phyloP scores from a whole-genome alignment of 2,113 vertebrate genomes.

The Myocastor coypus region DNA sequence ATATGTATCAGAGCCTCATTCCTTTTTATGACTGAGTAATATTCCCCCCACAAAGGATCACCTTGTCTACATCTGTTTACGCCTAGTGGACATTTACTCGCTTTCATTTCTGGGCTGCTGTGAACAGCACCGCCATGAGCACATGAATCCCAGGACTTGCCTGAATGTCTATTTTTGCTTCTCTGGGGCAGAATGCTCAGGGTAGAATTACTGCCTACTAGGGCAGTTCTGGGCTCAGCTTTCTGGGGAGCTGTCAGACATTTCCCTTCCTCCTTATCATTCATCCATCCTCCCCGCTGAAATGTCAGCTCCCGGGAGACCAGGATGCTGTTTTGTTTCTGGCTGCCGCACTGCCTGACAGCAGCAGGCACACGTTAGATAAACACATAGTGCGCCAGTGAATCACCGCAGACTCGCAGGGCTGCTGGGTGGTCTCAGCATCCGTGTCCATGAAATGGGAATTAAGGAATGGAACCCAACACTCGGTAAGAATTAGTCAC shows the following conservation, averaged over 20 bases:
- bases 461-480: neutral
- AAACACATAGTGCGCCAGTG: neutral
- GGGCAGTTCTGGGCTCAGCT: neutral
- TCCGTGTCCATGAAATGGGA: neutral
- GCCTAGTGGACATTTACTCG: neutral
- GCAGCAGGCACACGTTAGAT: neutral
- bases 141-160: rapidly evolving
- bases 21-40: conserved; percentile 1
- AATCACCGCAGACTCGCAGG: neutral
- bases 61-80: neutral
- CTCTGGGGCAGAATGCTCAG: neutral
- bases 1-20: neutral
- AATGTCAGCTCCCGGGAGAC: neutral
- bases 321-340: neutral
- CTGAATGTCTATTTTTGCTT: neutral
- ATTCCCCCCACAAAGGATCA: neutral
- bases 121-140: neutral
- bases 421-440: neutral
- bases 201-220: neutral
- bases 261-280: conserved; percentile 11
- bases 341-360: neutral
- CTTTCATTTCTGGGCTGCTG: neutral
- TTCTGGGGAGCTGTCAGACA: neutral
- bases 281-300: neutral
- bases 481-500: neutral